Base-by-base conservation (phyloP, 2,888 invertebrate species). In the Trichopoda pennipes region DNA sequence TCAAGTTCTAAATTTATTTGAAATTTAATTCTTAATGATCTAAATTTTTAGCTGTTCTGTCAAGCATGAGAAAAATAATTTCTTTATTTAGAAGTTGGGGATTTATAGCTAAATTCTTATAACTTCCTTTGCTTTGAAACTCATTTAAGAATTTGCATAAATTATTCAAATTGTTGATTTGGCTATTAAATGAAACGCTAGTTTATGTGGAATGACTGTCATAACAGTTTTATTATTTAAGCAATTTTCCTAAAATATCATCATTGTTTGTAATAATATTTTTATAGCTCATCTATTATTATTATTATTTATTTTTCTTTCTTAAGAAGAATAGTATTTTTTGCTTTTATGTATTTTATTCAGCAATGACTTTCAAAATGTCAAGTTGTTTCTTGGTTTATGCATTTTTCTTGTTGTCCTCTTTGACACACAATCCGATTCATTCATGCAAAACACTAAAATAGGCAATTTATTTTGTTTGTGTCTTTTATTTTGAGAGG, bases 341-440 rank as follows among this genome's bases (percentile, higher is more conserved):
- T 44, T 49, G 44, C 23, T 35, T 61, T 63, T 60, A 49, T 60
- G n/a, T n/a, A n/a, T n/a, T 47, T 61, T 63, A 82, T 51, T 72
- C 75, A 61, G 68, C 81, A 82, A 75, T 82, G 79, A 79, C 81
- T 79, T 82, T 79, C 66, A 61, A 75, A 79, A 79, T 79, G 81
- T 75, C 79, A 79, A 75, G 79, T 49, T 75, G 35, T 47, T 28
- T 75, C 55, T 66, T 19, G 64, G 72, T 68, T 56, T 35, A 68
- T 73, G 64, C 64, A 28, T 66, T 66, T 53, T 44, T 75, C 42
- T 55, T 23, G 28, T 35, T 49, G 38, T 66, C 58, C 42, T 61
- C 75, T 44, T 49, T 74, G 78, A 64, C 74, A 78, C n/a, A 74
- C 42, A 74, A 74, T 44, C 77, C 42, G 19, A 56, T 16, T 10